These are phyloP conservation scores for Erebia aethiops DNA, from an alignment of 2,888 invertebrate species.

Conservation along the genomic window DNA sequence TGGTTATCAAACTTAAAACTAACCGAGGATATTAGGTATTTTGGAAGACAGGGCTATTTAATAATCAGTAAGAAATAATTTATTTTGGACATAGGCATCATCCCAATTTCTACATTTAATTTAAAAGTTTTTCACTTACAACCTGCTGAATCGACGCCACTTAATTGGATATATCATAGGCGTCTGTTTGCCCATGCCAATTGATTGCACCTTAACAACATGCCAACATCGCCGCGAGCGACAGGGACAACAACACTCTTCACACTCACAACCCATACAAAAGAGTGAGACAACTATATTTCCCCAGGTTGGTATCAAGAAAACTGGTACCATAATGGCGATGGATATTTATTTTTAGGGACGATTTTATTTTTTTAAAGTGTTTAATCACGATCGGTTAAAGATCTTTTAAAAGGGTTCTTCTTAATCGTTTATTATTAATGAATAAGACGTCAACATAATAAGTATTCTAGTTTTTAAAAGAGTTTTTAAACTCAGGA, in stretches of 20 bases:
- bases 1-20: too few species aligned
- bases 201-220: slow-evolving; percentile 83
- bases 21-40: too few species aligned
- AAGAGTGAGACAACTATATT: slow-evolving; percentile 48
- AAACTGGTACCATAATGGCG: slow-evolving; percentile 58
- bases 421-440: slow-evolving; percentile 22
- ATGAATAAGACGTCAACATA: slow-evolving; percentile 15
- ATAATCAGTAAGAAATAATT: too few species aligned
- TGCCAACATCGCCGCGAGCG: slow-evolving; percentile 74
- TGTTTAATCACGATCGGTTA: slow-evolving; percentile 61
- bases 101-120: too few species aligned
- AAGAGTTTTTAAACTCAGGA: slow-evolving; percentile 49
- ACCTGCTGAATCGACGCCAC: slow-evolving; percentile 54
- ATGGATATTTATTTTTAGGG: slow-evolving; percentile 68
- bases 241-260: slow-evolving; percentile 50
- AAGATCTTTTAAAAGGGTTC: slow-evolving; percentile 20
- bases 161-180: slow-evolving; percentile 84
- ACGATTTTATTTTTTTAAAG: slow-evolving; percentile 73
- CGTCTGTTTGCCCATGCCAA: slow-evolving; percentile 83
- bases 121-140: too few species aligned
- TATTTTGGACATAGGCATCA: too few species aligned
- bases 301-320: slow-evolving; percentile 28
- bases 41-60: too few species aligned
- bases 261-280: slow-evolving; percentile 17
- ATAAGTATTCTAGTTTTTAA: not conserved